Conservation (phyloP, 2,113 vertebrate genomes). For the Poeciliopsis retropinna region DNA sequence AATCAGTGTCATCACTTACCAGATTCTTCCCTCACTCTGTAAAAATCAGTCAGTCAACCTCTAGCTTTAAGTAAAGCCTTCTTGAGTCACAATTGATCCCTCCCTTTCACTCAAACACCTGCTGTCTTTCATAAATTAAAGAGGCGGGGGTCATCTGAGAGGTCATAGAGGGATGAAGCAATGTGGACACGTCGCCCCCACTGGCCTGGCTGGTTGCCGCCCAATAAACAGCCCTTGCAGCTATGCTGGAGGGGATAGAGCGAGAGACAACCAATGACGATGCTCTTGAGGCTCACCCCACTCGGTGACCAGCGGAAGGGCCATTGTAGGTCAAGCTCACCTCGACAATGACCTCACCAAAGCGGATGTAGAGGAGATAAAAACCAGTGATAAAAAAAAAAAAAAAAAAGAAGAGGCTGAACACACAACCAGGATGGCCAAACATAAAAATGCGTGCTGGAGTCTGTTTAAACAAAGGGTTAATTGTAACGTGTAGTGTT, state of each 20-base stretch:
- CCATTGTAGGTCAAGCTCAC: conserved; percentile 48
- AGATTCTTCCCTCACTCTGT: neutral
- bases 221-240: conserved; percentile 35
- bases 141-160: conserved; percentile 1
- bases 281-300: conserved; percentile 73
- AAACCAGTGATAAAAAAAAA: no score
- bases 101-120: conserved; percentile 13
- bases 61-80: neutral
- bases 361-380: neutral
- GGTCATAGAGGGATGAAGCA: neutral
- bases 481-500: neutral
- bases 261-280: conserved; percentile 66
- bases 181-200: neutral
- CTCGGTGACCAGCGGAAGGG: conserved; percentile 54
- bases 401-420: neutral
- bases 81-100: neutral
- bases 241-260: conserved; percentile 36
- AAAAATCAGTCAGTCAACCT: neutral
- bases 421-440: neutral
- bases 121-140: neutral
- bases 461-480: neutral
- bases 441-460: no score
- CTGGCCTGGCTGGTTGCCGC: conserved; percentile 3
- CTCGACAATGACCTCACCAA: neutral
- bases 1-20: conserved; percentile 1